phyloP scores from a whole-genome alignment of 2,113 vertebrate species.

The Apodemus sylvaticus region DNA sequence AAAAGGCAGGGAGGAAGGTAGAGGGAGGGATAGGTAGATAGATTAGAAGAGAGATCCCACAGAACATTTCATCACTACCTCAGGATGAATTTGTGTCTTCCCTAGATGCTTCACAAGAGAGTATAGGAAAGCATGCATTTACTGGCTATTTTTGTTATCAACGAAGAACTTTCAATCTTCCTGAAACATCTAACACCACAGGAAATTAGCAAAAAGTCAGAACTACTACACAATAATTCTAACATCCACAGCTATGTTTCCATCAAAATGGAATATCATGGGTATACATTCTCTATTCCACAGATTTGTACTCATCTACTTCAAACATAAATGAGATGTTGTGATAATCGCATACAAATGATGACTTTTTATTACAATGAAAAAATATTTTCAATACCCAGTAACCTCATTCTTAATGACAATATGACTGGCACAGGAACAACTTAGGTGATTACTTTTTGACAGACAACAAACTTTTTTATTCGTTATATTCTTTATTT shows the following conservation, averaged over 20 bases:
- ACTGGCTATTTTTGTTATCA: slow-evolving; percentile 45
- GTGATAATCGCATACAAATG: slow-evolving; percentile 61
- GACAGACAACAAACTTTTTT: too few relatives aligned
- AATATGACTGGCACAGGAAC: slow-evolving; percentile 37
- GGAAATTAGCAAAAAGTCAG: slow-evolving; percentile 70
- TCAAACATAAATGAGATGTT: slow-evolving; percentile 65
- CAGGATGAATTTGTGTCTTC: slow-evolving; percentile 4
- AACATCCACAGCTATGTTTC: slow-evolving; percentile 68
- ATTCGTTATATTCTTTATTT: too few relatives aligned
- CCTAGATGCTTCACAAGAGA: neutral
- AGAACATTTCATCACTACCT: neutral
- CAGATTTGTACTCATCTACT: slow-evolving; percentile 40
- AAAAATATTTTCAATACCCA: slow-evolving; percentile 65
- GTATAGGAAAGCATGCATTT: neutral
- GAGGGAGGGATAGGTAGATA: too few relatives aligned
- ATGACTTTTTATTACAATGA: slow-evolving; percentile 63
- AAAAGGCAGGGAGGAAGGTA: neutral
- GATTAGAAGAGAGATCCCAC: neutral
- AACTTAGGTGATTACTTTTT: slow-evolving; percentile 49
- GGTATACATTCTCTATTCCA: slow-evolving; percentile 55
- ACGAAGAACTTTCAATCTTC: slow-evolving; percentile 49
- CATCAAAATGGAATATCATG: slow-evolving; percentile 61
- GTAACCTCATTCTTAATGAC: slow-evolving; percentile 48
- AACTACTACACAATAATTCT: slow-evolving; percentile 67
- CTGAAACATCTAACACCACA: slow-evolving; percentile 43